Percentiles rank a stretch among this genome's conserved stretches.
Evolutionary conservation across 2,113 vertebrate genomes (phyloP).

Genomic region (Sinocyclocheilus anophthalmus): DNA sequence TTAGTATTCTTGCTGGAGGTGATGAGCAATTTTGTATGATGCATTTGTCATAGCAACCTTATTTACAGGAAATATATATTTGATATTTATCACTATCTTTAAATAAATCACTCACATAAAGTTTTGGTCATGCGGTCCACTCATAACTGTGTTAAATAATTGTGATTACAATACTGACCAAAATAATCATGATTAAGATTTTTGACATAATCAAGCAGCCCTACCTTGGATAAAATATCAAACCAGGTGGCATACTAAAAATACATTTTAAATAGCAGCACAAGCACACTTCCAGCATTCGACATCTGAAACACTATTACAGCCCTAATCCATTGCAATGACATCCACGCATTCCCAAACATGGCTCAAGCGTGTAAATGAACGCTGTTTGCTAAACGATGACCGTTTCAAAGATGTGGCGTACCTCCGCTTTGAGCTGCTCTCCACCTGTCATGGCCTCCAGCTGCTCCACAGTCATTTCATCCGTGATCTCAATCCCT

Average conservation of each 20-base stretch:
- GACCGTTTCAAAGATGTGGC: background rate
- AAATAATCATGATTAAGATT: too few relatives aligned
- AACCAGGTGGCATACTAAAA: background rate
- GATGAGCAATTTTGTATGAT: too few relatives aligned
- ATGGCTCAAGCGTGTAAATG: background rate
- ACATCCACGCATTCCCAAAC: background rate
- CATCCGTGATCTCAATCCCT: constrained; percentile 97
- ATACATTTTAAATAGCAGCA: background rate
- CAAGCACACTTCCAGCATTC: background rate
- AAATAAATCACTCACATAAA: too few relatives aligned
- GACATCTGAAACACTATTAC: background rate
- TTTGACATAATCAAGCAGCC: too few relatives aligned
- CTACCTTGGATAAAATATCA: background rate
- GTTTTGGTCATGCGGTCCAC: too few relatives aligned
- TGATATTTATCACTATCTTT: too few relatives aligned
- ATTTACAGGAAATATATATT: too few relatives aligned
- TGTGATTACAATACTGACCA: too few relatives aligned
- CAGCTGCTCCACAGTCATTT: constrained; percentile 96
- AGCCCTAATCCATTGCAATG: background rate
- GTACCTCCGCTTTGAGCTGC: constrained; percentile 95
- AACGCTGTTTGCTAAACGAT: background rate
- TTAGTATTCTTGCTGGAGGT: too few relatives aligned
- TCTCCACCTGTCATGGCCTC: constrained; percentile 99
- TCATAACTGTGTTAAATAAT: too few relatives aligned
- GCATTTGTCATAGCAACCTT: too few relatives aligned